Evolutionary conservation across 2,888 invertebrate genomes (phyloP).

Genomic region (Melieria crassipennis): DNA sequence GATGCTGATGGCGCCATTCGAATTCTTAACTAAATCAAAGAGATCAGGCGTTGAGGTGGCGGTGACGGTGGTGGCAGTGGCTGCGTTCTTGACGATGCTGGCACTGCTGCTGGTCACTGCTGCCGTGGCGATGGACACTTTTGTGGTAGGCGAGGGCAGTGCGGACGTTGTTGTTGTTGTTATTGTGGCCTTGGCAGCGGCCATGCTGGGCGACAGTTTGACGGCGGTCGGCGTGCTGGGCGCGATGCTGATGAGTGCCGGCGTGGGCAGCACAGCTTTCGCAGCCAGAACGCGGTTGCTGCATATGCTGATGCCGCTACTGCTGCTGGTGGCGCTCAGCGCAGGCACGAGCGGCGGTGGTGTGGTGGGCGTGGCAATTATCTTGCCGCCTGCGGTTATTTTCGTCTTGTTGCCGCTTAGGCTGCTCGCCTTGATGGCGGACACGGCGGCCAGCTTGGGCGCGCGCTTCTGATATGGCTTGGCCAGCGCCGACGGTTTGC

Average conservation of each 20-base stretch:
- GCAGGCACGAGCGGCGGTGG: conserved; percentile 59
- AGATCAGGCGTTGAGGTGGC: conserved; percentile 52
- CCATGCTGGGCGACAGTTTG: conserved; percentile 38
- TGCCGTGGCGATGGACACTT: conserved; percentile 33
- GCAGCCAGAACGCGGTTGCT: conserved; percentile 16
- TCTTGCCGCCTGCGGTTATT: conserved; percentile 45
- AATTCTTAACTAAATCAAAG: conserved; percentile 62
- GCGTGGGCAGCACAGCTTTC: conserved; percentile 48
- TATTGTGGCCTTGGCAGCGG: conserved; percentile 26
- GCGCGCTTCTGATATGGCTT: conserved; percentile 60
- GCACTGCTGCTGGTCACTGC: background rate
- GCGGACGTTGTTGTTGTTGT: conserved; percentile 30
- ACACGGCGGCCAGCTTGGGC: conserved; percentile 36
- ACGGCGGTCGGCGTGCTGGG: conserved; percentile 41
- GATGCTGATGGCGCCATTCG: conserved; percentile 57
- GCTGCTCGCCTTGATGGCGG: conserved; percentile 24
- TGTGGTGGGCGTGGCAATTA: conserved; percentile 59
- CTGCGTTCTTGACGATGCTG: conserved; percentile 1
- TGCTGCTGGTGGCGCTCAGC: conserved; percentile 23
- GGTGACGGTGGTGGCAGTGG: conserved; percentile 5
- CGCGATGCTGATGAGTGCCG: conserved; percentile 59
- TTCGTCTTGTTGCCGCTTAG: conserved; percentile 40
- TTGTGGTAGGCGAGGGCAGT: conserved; percentile 24
- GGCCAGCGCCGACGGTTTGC: conserved; percentile 45
- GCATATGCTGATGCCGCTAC: conserved; percentile 11